Evolutionary conservation across 30 jellyfish, hydroid and myxozoan species (phyloP).

Genomic region (Pelagia noctiluca): DNA sequence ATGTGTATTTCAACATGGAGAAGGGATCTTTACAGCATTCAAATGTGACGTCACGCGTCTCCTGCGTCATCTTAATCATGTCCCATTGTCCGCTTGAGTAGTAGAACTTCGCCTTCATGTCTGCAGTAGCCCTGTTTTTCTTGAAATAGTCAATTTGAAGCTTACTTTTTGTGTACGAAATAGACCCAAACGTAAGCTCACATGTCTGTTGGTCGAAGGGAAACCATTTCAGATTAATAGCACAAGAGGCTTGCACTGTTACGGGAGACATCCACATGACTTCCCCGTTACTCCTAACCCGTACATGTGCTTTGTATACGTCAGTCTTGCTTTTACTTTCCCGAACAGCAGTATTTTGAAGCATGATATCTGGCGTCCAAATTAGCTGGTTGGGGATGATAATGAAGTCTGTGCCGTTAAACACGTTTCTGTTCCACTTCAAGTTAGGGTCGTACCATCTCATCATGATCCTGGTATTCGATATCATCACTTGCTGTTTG

Average conservation of each 20-base stretch:
- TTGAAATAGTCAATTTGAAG: constrained; percentile 31
- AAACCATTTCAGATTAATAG: constrained; percentile 54
- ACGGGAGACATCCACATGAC: constrained; percentile 64
- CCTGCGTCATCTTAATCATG: not conserved
- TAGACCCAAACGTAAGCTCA: constrained; percentile 60
- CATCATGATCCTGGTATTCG: constrained; percentile 26
- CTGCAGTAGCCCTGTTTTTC: constrained; percentile 36
- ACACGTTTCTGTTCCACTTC: constrained; percentile 51
- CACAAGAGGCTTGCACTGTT: constrained; percentile 53
- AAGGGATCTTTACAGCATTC: constrained; percentile 61
- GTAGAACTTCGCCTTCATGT: constrained; percentile 40
- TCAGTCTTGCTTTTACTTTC: constrained; percentile 61
- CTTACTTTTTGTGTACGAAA: constrained; percentile 52
- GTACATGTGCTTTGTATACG: constrained; percentile 56
- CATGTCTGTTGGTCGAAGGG: constrained; percentile 70
- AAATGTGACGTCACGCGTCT: not conserved
- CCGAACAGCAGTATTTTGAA: constrained; percentile 52
- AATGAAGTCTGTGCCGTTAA: constrained; percentile 46
- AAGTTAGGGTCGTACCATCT: constrained; percentile 67
- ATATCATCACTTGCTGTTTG: constrained; percentile 45
- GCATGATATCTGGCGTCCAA: constrained; percentile 79
- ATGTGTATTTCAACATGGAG: constrained; percentile 39
- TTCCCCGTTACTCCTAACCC: constrained; percentile 29
- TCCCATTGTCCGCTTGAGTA: constrained; percentile 62
- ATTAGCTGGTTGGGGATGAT: constrained; percentile 27